Base-by-base conservation (phyloP, 2,113 vertebrate genomes). In the Cacatua alba region DNA sequence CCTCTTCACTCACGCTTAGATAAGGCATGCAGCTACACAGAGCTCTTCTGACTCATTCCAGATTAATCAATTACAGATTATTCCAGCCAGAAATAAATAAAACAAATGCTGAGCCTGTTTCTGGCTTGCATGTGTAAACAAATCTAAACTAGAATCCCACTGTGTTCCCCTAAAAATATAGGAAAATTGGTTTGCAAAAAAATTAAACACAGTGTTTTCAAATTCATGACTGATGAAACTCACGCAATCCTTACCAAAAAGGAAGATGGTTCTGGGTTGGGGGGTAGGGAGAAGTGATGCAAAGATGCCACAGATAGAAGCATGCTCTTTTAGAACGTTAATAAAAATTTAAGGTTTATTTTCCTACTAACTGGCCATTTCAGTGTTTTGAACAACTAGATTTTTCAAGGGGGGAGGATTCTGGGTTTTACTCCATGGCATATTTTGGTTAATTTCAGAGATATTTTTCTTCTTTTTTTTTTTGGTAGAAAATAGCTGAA, bases 401-500 rank as follows among this genome's bases (percentile, higher is more conserved):
- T 46, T 57, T 52, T 82, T 65, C 37, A 15, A 48, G 49, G 33
- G 17, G 28, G 26, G 67, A 76, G 7, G 7, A 35, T 55, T 82
- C 81, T 37, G 18, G 0, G 5, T 51, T 59, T 96, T 75, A 76
- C 33, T 82, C 94, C 68, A 87, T 8, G 17, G 76, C 3, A 23
- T 83, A 95, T 94, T 91, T 95, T 93, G 17, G 55, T 84, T 95
- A 82, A 88, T 95, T 97, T 95, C 57, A 89, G 71, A 94, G 84
- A 80, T 17, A 55, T 92, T 90, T 89, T 94, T 83, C 35, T 95
- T 96, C 60, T 74, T 28, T 31, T 29, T 74, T 71, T 69, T 91
- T 87, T 71, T 75, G 28, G 18, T 44, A 95, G 86, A 86, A 97
- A 98, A 96, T 87, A 88, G 82, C 81, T 97, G 88, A 96, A 97